Evolutionary conservation across 2,113 vertebrate genomes (phyloP), one percentile per base, ranked within the genome.

Genomic region (Xiphorhynchus elegans): DNA sequence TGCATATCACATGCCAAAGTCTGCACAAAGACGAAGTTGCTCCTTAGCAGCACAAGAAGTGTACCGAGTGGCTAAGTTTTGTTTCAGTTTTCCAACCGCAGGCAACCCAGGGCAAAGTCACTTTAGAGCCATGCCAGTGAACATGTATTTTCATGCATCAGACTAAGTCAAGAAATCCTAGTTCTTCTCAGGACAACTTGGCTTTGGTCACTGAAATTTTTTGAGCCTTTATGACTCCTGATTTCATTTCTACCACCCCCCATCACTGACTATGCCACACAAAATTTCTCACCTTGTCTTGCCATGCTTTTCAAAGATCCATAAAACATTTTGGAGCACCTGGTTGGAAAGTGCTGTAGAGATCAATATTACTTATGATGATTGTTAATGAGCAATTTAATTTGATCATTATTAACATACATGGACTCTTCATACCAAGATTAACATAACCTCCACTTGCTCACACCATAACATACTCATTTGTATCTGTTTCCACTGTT

Each of bases 331-430:
- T 82, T 60, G 40, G 66, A 94, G 44, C 56, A 64, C 56, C 53
- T 81, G 46, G 5, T 13, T 86, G 49, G n/a, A 66, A 96, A 95
- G 44, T 52, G 44, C 23, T 46, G 39, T 19, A 28, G 58, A 85
- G 69, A 91, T 82, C 44, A 92, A n/a, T 87, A 90, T 75, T 74
- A 73, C 62, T 78, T 56, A 35, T 2, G 15, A 56, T 44, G 21
- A 77, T 68, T 80, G 87, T 76, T 91, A 89, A 78, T 68, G 47
- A 89, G 23, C 13, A 78, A 72, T 85, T 93, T 63, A 70, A 59
- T 70, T 84, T 89, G 28, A 82, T 66, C 69, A n/a, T 79, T 95
- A 40, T 69, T 72, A 82, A 85, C 66, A 68, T 33, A 76, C 31
- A 73, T 40, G 33, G 17, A 69, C 44, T 82, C 19, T 64, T 85